These are phyloP conservation scores for Erynnis tages DNA, from an alignment of 2,888 invertebrate genomes.

Conservation along the genomic window DNA sequence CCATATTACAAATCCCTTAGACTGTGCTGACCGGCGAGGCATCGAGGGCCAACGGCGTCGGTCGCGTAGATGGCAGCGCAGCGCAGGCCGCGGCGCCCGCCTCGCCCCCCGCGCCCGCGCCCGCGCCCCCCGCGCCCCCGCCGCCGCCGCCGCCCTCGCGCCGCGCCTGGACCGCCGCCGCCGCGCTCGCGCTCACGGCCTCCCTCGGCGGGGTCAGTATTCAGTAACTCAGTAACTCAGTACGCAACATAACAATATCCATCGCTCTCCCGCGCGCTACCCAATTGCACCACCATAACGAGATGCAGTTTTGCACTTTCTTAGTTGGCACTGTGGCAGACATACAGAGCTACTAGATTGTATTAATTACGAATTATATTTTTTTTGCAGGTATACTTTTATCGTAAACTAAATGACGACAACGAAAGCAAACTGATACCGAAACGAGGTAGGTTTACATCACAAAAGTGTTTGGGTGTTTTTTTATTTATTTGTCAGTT, in stretches of 20 bases:
- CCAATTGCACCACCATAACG: no score
- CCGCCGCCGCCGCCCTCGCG: constrained; percentile 43
- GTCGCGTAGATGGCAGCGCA: neutral
- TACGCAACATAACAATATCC: no score
- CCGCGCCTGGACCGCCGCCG: constrained; percentile 53
- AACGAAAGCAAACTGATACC: constrained; percentile 14
- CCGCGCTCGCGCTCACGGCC: constrained; percentile 58
- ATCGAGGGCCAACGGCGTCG: constrained; percentile 13
- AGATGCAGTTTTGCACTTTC: no score
- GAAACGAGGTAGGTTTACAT: constrained; percentile 28
- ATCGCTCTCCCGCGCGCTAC: no score
- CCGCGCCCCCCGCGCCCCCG: constrained; percentile 38
- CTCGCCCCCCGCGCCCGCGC: constrained; percentile 21
- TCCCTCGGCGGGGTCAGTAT: constrained; percentile 62
- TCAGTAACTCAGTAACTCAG: no score
- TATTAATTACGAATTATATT: no score
- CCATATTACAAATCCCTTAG: no score
- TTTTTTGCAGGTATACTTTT: constrained; percentile 55
- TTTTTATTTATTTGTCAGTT: no score
- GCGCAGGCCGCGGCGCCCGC: neutral
- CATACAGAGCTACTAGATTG: no score
- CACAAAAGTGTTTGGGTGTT: no score
- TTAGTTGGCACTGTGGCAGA: no score
- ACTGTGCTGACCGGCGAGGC: constrained; percentile 41
- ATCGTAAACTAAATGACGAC: constrained; percentile 47